These are phyloP conservation scores for Syngnathus acus DNA, from an alignment of 2,797 vertebrate genomes.

Conservation along the genomic window DNA sequence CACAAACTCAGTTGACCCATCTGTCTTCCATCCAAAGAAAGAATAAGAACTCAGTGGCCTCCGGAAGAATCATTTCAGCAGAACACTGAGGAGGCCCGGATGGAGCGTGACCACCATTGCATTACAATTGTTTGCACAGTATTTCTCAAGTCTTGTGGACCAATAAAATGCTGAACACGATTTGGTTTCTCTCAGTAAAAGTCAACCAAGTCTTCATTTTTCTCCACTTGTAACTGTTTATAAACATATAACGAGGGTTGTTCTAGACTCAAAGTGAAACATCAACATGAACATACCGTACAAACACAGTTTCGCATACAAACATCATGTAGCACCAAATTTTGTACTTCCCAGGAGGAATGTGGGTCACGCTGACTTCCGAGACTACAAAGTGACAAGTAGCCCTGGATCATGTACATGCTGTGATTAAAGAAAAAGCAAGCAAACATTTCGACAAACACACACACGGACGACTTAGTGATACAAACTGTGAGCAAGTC, in stretches of 20 bases:
- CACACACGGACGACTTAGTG: not conserved
- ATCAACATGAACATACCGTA: not conserved
- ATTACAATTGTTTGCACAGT: constrained; percentile 52
- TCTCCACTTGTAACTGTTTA: constrained; percentile 54
- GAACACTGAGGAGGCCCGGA: constrained; percentile 50
- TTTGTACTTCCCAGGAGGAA: constrained; percentile 45
- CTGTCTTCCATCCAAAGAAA: constrained; percentile 52
- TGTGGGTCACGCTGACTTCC: constrained; percentile 46
- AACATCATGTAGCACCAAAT: constrained; percentile 42
- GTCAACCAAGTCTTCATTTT: constrained; percentile 28
- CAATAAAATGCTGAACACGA: constrained; percentile 64
- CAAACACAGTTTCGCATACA: constrained; percentile 25
- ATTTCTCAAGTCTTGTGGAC: constrained; percentile 57
- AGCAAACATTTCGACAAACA: constrained; percentile 14
- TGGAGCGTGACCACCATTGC: constrained; percentile 51
- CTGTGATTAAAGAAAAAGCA: constrained; percentile 28
- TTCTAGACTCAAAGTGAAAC: constrained; percentile 39
- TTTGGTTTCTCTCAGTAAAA: constrained; percentile 36
- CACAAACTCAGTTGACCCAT: constrained; percentile 59
- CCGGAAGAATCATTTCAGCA: constrained; percentile 46
- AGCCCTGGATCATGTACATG: constrained; percentile 3
- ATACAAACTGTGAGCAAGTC: constrained; percentile 1
- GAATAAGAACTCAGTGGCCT: constrained; percentile 50
- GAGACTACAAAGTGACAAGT: constrained; percentile 13
- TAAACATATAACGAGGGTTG: constrained; percentile 41